Conservation (phyloP, 2,888 invertebrate genomes). For the Pyralis farinalis region DNA sequence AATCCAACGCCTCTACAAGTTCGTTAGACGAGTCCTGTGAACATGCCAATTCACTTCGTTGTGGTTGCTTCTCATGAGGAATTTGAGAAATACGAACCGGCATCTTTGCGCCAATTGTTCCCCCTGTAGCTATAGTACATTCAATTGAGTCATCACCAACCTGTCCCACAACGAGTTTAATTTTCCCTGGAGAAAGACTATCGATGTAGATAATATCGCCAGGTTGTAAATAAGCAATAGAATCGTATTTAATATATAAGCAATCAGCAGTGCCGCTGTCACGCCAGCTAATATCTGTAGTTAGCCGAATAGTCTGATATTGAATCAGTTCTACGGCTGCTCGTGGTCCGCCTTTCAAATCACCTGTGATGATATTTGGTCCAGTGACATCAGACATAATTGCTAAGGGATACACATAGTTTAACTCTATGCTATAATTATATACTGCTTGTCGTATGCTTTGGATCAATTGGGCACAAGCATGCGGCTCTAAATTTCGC, state of each 20-base stretch:
- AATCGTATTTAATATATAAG: constrained; percentile 77
- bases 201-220: constrained; percentile 75
- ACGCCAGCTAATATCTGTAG: constrained; percentile 74
- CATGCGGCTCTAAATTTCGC: constrained; percentile 61
- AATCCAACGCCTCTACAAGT: constrained; percentile 84
- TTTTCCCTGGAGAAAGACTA: constrained; percentile 52
- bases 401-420: constrained; percentile 73
- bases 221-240: constrained; percentile 68
- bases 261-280: constrained; percentile 77
- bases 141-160: constrained; percentile 69
- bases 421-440: constrained; percentile 68
- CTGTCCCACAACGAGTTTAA: constrained; percentile 52
- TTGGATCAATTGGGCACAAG: constrained; percentile 63
- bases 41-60: constrained; percentile 33
- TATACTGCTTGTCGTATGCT: constrained; percentile 70
- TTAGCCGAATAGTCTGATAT: constrained; percentile 63
- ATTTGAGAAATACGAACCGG: constrained; percentile 75
- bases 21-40: constrained; percentile 78
- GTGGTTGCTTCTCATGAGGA: constrained; percentile 56
- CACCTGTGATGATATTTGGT: constrained; percentile 66
- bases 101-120: constrained; percentile 73
- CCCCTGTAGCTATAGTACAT: constrained; percentile 77
- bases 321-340: constrained; percentile 52
- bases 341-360: constrained; percentile 57
- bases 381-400: constrained; percentile 61